These are phyloP conservation scores for Dicrostonyx torquatus DNA, from an alignment of 2,797 vertebrate genomes.

Conservation along the genomic window DNA sequence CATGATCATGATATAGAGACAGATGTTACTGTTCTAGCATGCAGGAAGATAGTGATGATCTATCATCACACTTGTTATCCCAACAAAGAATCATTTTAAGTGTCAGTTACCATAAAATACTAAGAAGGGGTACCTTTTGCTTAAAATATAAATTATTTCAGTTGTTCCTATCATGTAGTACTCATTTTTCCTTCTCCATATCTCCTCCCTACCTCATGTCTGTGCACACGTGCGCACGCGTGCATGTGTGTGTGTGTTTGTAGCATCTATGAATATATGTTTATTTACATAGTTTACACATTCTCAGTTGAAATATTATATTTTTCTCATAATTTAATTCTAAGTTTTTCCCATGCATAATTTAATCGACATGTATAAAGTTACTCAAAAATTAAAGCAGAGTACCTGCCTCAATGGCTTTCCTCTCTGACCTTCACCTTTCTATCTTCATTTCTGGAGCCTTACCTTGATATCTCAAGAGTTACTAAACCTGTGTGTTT, in stretches of 20 bases:
- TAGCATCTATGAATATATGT: background rate
- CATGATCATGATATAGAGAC: background rate
- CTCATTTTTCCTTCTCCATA: background rate
- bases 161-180: background rate
- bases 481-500: background rate
- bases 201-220: rapidly evolving
- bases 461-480: conserved; percentile 30
- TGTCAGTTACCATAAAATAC: background rate
- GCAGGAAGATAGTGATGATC: background rate
- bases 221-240: background rate
- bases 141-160: background rate
- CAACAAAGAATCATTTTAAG: background rate
- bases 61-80: background rate
- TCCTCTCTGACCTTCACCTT: background rate
- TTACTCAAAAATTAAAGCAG: conserved; percentile 41
- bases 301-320: background rate
- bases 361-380: background rate
- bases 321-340: conserved; percentile 24
- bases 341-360: background rate
- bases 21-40: background rate
- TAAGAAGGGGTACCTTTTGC: background rate
- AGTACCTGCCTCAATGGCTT: no score
- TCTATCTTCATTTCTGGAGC: background rate
- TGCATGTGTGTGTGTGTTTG: background rate
- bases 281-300: background rate